These are phyloP conservation scores for Sinocyclocheilus grahami DNA, from an alignment of 2,113 vertebrate genomes.

Conservation along the genomic window DNA sequence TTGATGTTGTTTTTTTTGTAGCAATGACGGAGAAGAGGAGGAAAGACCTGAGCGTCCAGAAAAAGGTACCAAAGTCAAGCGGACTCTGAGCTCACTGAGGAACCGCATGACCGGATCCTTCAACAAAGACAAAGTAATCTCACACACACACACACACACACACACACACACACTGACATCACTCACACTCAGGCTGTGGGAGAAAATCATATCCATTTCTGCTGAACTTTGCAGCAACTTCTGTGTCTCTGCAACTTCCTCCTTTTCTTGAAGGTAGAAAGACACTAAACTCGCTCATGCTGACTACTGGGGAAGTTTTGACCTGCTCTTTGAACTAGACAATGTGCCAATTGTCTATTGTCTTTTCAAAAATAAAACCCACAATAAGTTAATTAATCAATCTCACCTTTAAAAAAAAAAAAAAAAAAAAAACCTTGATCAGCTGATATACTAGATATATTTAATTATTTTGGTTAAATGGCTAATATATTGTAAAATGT, in stretches of 20 bases:
- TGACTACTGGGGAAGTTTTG: not conserved
- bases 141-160: not conserved
- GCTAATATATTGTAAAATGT: too few relatives aligned
- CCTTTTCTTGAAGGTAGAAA: conserved; percentile 4
- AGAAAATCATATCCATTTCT: conserved; percentile 7
- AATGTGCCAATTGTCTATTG: not conserved
- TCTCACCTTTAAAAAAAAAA: too few relatives aligned
- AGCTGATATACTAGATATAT: too few relatives aligned
- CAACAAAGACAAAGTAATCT: conserved; percentile 81
- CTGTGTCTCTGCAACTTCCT: conserved; percentile 34
- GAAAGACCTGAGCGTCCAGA: conserved; percentile 79
- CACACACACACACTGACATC: too few relatives aligned
- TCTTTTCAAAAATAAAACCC: not conserved
- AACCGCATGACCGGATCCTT: conserved; percentile 88
- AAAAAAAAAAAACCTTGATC: too few relatives aligned
- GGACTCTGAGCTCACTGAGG: conserved; percentile 88
- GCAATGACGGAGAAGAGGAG: conserved; percentile 81
- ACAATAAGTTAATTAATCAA: too few relatives aligned
- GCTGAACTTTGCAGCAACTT: conserved; percentile 24
- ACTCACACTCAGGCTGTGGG: too few relatives aligned
- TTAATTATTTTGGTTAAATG: too few relatives aligned
- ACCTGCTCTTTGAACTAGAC: not conserved
- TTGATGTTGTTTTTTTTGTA: conserved; percentile 47
- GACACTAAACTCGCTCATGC: not conserved
- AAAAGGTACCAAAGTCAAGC: conserved; percentile 85